phyloP scores from a whole-genome alignment of 2,888 invertebrate genomes.

The Fragum fragum region DNA sequence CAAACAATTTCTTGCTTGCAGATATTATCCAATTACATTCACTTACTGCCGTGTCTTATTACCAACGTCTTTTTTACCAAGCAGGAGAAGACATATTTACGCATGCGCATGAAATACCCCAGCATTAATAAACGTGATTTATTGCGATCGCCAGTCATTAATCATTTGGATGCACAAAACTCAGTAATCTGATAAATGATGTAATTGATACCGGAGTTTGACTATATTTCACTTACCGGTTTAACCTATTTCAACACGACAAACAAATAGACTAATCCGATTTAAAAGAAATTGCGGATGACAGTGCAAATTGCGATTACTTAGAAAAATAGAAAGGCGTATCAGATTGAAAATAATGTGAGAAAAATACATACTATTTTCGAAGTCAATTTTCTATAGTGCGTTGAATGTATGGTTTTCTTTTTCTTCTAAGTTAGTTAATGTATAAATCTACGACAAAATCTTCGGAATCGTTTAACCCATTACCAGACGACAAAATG shows the following conservation, averaged over 20 bases:
- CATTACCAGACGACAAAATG: too few species aligned
- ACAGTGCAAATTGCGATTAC: too few species aligned
- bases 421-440: too few species aligned
- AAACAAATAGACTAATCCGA: too few species aligned
- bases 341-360: too few species aligned
- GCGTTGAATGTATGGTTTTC: too few species aligned
- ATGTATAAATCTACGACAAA: too few species aligned
- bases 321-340: too few species aligned
- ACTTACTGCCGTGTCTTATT: not conserved
- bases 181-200: not conserved
- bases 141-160: conserved; percentile 12
- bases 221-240: not conserved
- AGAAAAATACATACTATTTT: too few species aligned
- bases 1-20: not conserved
- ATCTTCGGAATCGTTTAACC: too few species aligned
- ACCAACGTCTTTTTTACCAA: not conserved
- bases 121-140: not conserved
- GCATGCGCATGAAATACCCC: conserved; percentile 4
- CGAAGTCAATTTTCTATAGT: too few species aligned
- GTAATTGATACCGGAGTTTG: not conserved
- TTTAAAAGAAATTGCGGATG: too few species aligned
- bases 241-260: not conserved
- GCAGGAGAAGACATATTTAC: not conserved
- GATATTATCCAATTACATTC: not conserved
- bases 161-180: not conserved